These are phyloP conservation scores for Pristionchus japonicus DNA, from an alignment of 2,888 invertebrate genomes.

Conservation along the genomic window DNA sequence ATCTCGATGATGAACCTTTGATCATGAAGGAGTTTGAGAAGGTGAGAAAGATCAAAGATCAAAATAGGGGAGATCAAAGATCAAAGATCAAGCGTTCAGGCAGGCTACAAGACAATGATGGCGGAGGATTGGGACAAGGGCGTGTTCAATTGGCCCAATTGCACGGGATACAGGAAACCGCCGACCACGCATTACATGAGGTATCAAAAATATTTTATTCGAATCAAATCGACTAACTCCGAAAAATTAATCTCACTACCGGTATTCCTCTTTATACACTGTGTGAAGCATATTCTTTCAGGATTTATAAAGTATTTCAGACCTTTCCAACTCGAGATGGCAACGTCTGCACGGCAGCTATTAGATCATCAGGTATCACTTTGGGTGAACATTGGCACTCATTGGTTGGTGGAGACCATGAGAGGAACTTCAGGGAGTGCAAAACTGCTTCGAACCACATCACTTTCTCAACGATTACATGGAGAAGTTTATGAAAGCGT, in stretches of 20 bases:
- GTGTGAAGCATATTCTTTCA: too few species aligned
- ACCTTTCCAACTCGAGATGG: background rate
- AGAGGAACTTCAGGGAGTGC: too few species aligned
- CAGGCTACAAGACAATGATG: conserved; percentile 43
- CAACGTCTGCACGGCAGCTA: background rate
- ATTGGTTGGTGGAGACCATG: too few species aligned
- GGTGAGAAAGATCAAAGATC: background rate
- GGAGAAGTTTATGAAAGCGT: conserved; percentile 42
- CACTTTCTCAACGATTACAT: conserved; percentile 7
- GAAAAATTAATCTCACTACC: too few species aligned
- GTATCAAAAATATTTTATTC: too few species aligned
- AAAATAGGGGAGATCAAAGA: background rate
- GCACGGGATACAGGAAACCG: conserved; percentile 38
- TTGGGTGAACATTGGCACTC: too few species aligned
- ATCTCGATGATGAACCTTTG: background rate
- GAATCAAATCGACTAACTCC: too few species aligned
- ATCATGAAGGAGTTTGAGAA: conserved; percentile 6
- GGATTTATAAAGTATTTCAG: background rate
- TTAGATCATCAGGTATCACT: background rate
- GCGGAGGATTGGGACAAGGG: conserved; percentile 46
- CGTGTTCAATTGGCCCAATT: conserved; percentile 47
- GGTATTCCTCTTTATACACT: too few species aligned
- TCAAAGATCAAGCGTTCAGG: background rate
- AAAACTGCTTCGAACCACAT: conserved; percentile 29
- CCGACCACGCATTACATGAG: conserved; percentile 45